These are phyloP conservation scores for Chrysogorgia sp. DNA, from an alignment of 92 coral and sea anemone genomes.

Conservation along the genomic window DNA sequence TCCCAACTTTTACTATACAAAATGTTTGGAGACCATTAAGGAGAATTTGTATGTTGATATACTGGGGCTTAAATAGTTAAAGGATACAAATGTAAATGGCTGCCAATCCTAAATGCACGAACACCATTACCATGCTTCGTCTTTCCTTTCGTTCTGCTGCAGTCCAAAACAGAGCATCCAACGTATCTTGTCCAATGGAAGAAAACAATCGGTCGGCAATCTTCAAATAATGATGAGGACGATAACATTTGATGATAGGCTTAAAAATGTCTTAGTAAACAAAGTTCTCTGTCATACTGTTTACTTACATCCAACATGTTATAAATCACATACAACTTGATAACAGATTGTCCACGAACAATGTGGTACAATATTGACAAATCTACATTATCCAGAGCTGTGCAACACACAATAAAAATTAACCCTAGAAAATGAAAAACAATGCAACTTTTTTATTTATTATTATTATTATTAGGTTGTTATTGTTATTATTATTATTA, in stretches of 20 bases:
- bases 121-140: constrained; percentile 75
- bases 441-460: too few species aligned
- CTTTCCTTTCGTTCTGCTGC: constrained; percentile 93
- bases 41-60: too few species aligned
- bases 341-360: constrained; percentile 97
- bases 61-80: too few species aligned
- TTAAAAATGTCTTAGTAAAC: too few species aligned
- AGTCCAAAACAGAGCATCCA: constrained; percentile 96
- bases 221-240: constrained; percentile 35
- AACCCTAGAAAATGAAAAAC: constrained; percentile 65
- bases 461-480: too few species aligned
- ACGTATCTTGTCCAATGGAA: constrained; percentile 95
- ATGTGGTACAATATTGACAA: constrained; percentile 90
- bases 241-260: neutral
- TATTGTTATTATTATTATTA: too few species aligned
- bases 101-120: constrained; percentile 90
- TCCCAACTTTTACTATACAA: too few species aligned
- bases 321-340: constrained; percentile 93
- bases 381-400: constrained; percentile 80
- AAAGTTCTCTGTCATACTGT: neutral
- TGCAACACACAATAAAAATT: constrained; percentile 71
- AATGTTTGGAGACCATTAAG: too few species aligned
- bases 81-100: constrained; percentile 98
- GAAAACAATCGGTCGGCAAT: constrained; percentile 96
- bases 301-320: constrained; percentile 93